Percentiles rank a stretch among this genome's conserved stretches.
These are phyloP conservation scores for Xylophagus ater DNA, from an alignment of 2,888 invertebrate genomes.

Conservation along the genomic window DNA sequence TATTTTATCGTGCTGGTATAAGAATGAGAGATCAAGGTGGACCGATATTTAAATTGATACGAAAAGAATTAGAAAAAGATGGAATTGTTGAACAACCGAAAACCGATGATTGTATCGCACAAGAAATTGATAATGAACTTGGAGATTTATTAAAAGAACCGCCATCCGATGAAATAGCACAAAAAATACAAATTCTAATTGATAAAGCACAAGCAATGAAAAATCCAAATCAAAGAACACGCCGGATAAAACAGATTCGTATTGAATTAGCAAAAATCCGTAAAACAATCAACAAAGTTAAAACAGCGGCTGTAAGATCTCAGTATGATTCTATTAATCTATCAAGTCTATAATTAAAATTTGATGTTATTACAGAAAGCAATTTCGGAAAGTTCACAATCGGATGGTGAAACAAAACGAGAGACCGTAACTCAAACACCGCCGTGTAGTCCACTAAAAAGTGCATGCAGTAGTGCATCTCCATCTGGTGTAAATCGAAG, in stretches of 20 bases:
- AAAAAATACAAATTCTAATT: conserved; percentile 47
- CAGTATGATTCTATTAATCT: neutral
- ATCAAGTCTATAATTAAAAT: neutral
- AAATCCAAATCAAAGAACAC: conserved; percentile 46
- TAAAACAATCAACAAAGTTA: conserved; percentile 33
- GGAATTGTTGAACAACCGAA: conserved; percentile 33
- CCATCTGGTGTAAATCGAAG: conserved; percentile 39
- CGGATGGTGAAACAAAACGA: conserved; percentile 30
- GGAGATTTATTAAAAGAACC: conserved; percentile 35
- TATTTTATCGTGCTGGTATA: conserved; percentile 82
- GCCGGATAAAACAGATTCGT: conserved; percentile 47
- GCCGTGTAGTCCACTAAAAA: conserved; percentile 38
- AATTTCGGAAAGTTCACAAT: conserved; percentile 33
- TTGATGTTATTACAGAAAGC: conserved; percentile 7
- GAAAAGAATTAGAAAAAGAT: conserved; percentile 51
- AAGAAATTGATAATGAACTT: conserved; percentile 46
- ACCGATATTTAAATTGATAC: conserved; percentile 64
- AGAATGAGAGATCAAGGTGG: conserved; percentile 84
- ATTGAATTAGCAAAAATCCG: conserved; percentile 47
- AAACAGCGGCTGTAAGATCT: conserved; percentile 27
- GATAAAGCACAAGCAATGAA: conserved; percentile 51
- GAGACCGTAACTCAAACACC: conserved; percentile 31
- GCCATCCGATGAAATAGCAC: conserved; percentile 31
- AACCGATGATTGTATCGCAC: conserved; percentile 43
- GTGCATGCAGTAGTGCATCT: conserved; percentile 30